Evolutionary conservation across 30 jellyfish, hydroid and myxozoan genomes (phyloP).

Genomic region (Aurelia sp.): DNA sequence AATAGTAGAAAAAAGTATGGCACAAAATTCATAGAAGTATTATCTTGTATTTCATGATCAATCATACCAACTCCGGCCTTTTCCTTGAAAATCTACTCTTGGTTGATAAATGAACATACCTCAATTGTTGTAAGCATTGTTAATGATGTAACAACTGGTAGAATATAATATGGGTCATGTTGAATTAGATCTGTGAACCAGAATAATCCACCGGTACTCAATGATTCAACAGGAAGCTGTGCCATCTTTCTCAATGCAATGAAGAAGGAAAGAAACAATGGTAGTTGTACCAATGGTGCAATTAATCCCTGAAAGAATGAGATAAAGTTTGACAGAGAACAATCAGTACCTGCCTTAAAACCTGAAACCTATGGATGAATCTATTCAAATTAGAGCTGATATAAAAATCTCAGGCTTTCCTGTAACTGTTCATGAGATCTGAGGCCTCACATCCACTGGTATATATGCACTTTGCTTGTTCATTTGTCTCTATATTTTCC

Average conservation of each 20-base stretch:
- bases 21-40: too few species aligned
- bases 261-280: slow-evolving; percentile 77
- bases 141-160: slow-evolving; percentile 76
- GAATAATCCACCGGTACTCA: slow-evolving; percentile 86
- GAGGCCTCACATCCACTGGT: too few species aligned
- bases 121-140: slow-evolving; percentile 91
- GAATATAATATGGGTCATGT: slow-evolving; percentile 82
- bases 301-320: slow-evolving; percentile 63
- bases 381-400: neutral
- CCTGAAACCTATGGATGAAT: neutral
- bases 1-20: too few species aligned
- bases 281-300: slow-evolving; percentile 79
- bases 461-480: too few species aligned
- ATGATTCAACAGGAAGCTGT: slow-evolving; percentile 88
- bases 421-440: too few species aligned
- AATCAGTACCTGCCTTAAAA: too few species aligned
- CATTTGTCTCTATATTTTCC: too few species aligned
- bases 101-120: slow-evolving; percentile 41
- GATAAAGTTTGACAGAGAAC: neutral
- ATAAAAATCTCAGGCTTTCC: too few species aligned
- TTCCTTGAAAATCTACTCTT: too few species aligned
- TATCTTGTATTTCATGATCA: too few species aligned
- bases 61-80: too few species aligned
- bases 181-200: slow-evolving; percentile 91
- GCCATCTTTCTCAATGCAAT: slow-evolving; percentile 91